Percentiles rank a stretch among this genome's conserved stretches.
phyloP scores from a whole-genome alignment of 2,797 vertebrate species.

The Microtus obscurus region DNA sequence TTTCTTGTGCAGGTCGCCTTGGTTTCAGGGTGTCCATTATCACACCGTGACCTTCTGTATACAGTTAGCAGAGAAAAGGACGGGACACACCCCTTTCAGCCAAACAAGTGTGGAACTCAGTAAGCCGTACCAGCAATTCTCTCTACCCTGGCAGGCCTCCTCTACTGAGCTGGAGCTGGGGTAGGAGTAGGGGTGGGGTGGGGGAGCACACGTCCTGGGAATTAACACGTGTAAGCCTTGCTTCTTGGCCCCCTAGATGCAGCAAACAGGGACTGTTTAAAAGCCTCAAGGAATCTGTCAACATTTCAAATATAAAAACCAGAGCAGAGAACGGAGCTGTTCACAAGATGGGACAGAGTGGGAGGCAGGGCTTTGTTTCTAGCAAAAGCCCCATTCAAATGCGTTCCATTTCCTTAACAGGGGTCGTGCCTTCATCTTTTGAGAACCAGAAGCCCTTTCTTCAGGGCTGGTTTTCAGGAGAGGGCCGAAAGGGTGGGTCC shows the following conservation, averaged over 20 bases:
- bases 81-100: not conserved
- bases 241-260: not conserved
- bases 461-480: constrained; percentile 35
- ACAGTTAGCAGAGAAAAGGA: not conserved
- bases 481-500: not conserved
- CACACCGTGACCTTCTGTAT: not conserved
- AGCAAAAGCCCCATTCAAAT: constrained; percentile 55
- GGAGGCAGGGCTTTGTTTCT: constrained; percentile 37
- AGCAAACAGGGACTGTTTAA: constrained; percentile 25
- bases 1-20: not conserved
- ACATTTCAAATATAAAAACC: constrained; percentile 57
- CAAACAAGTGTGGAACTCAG: not conserved
- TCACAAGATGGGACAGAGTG: constrained; percentile 2
- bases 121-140: not conserved
- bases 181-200: not conserved
- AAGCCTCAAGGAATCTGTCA: not conserved
- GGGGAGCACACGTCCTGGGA: not conserved
- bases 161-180: not conserved
- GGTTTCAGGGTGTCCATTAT: constrained; percentile 23
- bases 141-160: not conserved
- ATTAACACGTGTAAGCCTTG: constrained; percentile 9
- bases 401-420: constrained; percentile 39
- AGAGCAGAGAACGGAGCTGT: not conserved
- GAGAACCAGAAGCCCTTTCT: constrained; percentile 8
- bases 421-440: constrained; percentile 3